phyloP scores from a whole-genome alignment of 2,113 vertebrate genomes.

The Silurus meridionalis region DNA sequence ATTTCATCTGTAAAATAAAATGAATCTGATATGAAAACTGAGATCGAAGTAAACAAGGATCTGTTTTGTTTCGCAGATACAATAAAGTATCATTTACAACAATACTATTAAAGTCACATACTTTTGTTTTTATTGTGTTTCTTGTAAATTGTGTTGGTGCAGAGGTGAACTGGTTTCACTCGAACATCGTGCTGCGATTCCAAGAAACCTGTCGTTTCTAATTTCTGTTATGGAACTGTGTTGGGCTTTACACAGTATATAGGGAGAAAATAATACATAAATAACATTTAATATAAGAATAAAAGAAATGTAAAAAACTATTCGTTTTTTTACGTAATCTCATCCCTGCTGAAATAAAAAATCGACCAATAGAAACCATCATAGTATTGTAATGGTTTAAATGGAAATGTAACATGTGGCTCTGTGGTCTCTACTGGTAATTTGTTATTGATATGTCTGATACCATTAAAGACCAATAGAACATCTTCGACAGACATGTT shows the following conservation, averaged over 20 bases:
- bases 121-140: constrained; percentile 11
- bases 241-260: not conserved
- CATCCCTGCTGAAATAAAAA: not conserved
- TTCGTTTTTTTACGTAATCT: not conserved
- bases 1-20: not conserved
- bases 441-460: no score
- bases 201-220: not conserved
- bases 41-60: not conserved
- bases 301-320: not conserved
- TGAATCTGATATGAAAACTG: not conserved
- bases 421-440: no score
- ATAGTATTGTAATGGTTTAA: no score
- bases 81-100: not conserved
- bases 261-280: not conserved
- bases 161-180: not conserved
- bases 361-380: no score
- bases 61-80: not conserved
- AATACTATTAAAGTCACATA: not conserved
- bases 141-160: not conserved
- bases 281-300: not conserved
- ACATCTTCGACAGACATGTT: no score
- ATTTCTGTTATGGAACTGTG: not conserved
- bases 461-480: no score
- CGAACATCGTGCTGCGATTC: not conserved
- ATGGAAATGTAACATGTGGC: no score